These are phyloP conservation scores for Fulmarus glacialis DNA, from an alignment of 2,113 vertebrate species.

Conservation along the genomic window DNA sequence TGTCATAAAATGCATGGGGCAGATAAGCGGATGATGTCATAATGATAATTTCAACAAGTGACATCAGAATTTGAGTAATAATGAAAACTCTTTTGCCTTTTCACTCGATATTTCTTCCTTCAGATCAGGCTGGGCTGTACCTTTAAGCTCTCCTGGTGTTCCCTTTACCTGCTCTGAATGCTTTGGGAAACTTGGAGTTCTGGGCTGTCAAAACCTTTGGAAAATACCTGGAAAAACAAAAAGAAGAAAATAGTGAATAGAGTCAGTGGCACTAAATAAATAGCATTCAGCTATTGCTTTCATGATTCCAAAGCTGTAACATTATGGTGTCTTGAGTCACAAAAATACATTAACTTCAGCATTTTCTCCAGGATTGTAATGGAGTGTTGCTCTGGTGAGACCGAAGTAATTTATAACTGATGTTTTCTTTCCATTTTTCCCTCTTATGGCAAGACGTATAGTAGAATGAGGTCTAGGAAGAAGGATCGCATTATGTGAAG, in stretches of 20 bases:
- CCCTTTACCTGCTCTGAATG: neutral
- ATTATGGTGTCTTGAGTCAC: neutral
- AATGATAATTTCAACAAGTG: neutral
- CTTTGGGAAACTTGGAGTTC: neutral
- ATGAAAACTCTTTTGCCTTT: neutral
- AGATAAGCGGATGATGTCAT: neutral
- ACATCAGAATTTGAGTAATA: neutral
- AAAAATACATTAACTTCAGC: neutral
- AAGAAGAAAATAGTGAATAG: neutral
- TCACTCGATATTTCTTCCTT: neutral
- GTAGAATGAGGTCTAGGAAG: neutral
- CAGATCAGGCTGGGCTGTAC: neutral
- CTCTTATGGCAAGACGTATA: rapidly evolving
- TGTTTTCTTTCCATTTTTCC: neutral
- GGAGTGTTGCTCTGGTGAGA: neutral
- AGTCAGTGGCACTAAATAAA: neutral
- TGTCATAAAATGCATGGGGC: neutral
- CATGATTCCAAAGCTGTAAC: neutral
- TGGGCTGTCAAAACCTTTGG: neutral
- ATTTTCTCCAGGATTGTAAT: neutral
- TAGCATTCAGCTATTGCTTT: neutral
- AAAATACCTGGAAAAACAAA: neutral
- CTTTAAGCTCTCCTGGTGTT: neutral
- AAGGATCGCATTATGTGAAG: neutral
- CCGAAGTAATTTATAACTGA: neutral